Base-by-base conservation (phyloP, 2,888 invertebrate genomes). In the Nyleta sp. region DNA sequence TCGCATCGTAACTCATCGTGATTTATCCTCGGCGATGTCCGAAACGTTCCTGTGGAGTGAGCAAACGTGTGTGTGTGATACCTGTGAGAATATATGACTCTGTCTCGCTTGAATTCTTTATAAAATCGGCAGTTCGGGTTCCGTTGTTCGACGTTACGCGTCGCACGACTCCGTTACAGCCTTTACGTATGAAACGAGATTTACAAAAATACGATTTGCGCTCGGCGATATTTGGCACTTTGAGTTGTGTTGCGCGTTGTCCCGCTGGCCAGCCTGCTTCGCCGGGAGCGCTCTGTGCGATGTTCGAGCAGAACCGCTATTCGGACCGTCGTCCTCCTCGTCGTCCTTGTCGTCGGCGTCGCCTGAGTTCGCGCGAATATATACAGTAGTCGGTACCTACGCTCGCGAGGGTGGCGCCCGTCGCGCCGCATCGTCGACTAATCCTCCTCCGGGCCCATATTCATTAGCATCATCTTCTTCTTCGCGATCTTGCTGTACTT, bases 401-500 rank as follows among this genome's bases (percentile, higher is more conserved):
- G 24, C 59, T 60, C 33, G 50, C 40, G 10, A 50, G 22, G 13
- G 46, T 55, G 71, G 78, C 81, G 75, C 60, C 22, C 31, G 82
- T 83, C 85, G 87, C 89, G 86, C 83, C 78, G 60, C 50, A 86
- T 86, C 84, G 84, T 88, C 85, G 84, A 87, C 89, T 90, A 90
- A 78, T 94, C 93, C 81, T 93, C 92, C 89, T 93, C 95, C 40
- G 95, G 95, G 90, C 95, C 96, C 96, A 96, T 96, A 92, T 95
- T 95, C 89, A 96, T 94, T 91, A 97, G 92, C 92, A 95, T 95
- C 93, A 96, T 93, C 91, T 96, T 96, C 92, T 96, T 96, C 91
- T 97, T 96, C 83, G 97, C 97, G 85, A 97, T 96, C 91, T 97
- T 97, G 81, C 97, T 97, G 92, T 96, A 96, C 83, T 95, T 93